phyloP scores from a whole-genome alignment of 2,113 vertebrate genomes.

The Hippocampus mohnikei region DNA sequence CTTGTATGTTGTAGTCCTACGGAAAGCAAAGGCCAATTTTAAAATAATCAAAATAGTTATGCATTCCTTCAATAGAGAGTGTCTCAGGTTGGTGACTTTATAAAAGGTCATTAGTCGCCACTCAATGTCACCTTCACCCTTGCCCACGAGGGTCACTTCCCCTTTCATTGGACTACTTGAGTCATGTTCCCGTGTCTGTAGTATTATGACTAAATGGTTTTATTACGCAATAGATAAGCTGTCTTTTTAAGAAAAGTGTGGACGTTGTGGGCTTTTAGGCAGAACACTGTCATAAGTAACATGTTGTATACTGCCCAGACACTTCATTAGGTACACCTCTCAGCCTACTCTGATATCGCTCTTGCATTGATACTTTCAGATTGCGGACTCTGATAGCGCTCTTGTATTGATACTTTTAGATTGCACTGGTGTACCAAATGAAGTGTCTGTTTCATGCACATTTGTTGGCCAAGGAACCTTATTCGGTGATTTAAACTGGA shows the following conservation, averaged over 20 bases:
- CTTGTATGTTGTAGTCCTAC: background rate
- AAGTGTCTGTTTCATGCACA: background rate
- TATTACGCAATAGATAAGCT: background rate
- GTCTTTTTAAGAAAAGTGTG: background rate
- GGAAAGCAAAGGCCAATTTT: background rate
- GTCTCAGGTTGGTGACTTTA: background rate
- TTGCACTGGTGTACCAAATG: background rate
- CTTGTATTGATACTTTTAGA: background rate
- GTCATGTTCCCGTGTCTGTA: background rate
- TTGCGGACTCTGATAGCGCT: background rate
- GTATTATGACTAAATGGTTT: too few species aligned
- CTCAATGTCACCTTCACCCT: conserved; percentile 73
- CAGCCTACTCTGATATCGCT: background rate
- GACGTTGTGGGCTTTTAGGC: background rate
- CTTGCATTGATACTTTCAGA: background rate
- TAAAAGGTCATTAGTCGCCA: conserved; percentile 45
- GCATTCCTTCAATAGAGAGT: background rate
- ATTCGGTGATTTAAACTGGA: background rate
- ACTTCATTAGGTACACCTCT: background rate
- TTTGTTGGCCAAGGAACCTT: background rate
- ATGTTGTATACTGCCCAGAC: background rate
- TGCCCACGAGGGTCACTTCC: conserved; percentile 12
- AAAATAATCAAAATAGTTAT: background rate
- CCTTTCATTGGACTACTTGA: background rate
- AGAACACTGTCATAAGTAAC: background rate